Evolutionary conservation across 2,888 invertebrate species (phyloP), one percentile per base, ranked within the genome.

Genomic region (Polydrusus pterygomalis): DNA sequence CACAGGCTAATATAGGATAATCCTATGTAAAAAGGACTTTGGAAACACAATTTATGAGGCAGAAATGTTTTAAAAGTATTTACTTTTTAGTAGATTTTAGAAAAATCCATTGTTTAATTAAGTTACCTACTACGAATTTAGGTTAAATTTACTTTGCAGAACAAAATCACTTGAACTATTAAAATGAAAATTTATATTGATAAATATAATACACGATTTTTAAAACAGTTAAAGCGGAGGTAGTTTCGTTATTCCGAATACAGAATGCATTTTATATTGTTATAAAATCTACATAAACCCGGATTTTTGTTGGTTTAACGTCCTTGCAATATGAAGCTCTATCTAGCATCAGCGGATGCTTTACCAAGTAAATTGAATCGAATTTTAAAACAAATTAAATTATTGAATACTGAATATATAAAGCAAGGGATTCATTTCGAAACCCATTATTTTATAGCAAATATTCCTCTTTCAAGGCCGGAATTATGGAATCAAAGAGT

Each of bases 1-100:
- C 51, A n/a, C 11, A 20, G n/a, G 20, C 9, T 51, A 51, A 51
- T 51, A 20, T 51, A 51, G 25, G 51, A 51, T 51, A 25, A 51
- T 51, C 51, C 25, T 51, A 20, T 51, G 25, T 20, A 25, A 51
- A 20, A 51, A 25, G 20, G 51, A 51, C 10, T 20, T 51, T 51
- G 11, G 20, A 25, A 13, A 17, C 49, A 9, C 18, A 51, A 8
- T 20, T 51, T 51, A 51, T 10, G 20, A 20, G 20, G 25, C 11
- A 51, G 13, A 25, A 25, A 10, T 25, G 8, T 11, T 51, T 47
- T 43, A n/a, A n/a, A 13, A n/a, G 43, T 43, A 43, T 43, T 43
- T 43, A 43, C 43, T 3, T 43, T n/a, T n/a, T 13, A 6, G 43
- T 43, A 43, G 34, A 34, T 34, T 9, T 25, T 25, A 5, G 25